Evolutionary conservation across 2,113 vertebrate genomes (phyloP).

Genomic region (Shinisaurus crocodilurus): DNA sequence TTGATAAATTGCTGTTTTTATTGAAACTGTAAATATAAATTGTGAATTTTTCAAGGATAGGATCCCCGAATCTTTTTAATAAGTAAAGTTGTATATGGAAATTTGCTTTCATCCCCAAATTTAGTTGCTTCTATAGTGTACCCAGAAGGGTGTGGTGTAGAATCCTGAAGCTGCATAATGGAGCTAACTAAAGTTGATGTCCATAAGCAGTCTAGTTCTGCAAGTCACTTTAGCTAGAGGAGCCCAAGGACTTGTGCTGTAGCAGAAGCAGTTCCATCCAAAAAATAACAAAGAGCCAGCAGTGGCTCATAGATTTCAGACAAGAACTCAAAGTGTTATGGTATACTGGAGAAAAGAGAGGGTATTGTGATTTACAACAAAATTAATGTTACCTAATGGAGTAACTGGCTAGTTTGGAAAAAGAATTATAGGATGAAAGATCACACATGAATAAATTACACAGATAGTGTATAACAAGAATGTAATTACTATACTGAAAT

Average conservation of each 20-base stretch:
- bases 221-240: neutral
- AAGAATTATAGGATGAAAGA: neutral
- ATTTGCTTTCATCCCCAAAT: neutral
- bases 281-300: neutral
- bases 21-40: neutral
- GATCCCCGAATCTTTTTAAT: neutral
- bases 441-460: neutral
- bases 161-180: neutral
- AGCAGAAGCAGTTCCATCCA: neutral
- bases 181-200: neutral
- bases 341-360: neutral
- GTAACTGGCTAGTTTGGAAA: neutral
- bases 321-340: neutral
- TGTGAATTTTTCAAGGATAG: neutral
- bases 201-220: neutral
- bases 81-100: neutral
- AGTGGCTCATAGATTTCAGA: neutral
- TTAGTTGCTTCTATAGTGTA: neutral
- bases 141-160: neutral
- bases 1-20: neutral
- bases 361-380: neutral
- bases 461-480: neutral
- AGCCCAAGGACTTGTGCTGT: neutral
- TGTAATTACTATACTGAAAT: neutral
- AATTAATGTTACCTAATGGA: neutral